Percentiles rank a stretch among this genome's conserved stretches.
Conservation (phyloP, 2,113 vertebrate genomes). For the Cromileptes altivelis region DNA sequence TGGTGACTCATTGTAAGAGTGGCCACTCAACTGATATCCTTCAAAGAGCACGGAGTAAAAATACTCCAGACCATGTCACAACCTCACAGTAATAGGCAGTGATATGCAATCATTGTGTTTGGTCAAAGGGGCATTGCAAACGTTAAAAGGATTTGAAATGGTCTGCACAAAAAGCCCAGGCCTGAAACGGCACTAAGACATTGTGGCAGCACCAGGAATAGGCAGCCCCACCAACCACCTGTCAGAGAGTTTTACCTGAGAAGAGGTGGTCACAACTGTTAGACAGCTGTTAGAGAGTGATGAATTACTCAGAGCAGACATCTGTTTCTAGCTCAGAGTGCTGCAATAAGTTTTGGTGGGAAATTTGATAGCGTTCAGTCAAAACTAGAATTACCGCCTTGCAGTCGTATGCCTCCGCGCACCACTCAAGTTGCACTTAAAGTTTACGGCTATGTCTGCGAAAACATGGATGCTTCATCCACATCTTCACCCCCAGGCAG, state of each 20-base stretch:
- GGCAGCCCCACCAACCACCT: background rate
- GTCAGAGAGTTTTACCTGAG: background rate
- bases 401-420: no score
- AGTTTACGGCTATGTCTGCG: no score
- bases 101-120: slow-evolving; percentile 19
- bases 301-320: slow-evolving; percentile 18
- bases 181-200: background rate
- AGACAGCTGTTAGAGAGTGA: background rate
- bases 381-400: background rate
- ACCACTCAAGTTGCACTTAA: no score
- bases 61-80: slow-evolving; percentile 7
- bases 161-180: slow-evolving; percentile 1
- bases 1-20: background rate
- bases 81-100: background rate
- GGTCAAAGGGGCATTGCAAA: background rate
- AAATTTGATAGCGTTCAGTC: background rate
- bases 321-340: slow-evolving; percentile 1
- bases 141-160: slow-evolving; percentile 2
- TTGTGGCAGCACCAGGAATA: background rate
- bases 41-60: background rate
- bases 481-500: no score
- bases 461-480: no score
- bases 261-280: background rate
- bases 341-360: background rate
- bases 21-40: background rate